Evolutionary conservation across 1,140 invertebrate genomes (phyloP), one percentile per base, ranked within the genome.

Genomic region (Anthonomus grandis): DNA sequence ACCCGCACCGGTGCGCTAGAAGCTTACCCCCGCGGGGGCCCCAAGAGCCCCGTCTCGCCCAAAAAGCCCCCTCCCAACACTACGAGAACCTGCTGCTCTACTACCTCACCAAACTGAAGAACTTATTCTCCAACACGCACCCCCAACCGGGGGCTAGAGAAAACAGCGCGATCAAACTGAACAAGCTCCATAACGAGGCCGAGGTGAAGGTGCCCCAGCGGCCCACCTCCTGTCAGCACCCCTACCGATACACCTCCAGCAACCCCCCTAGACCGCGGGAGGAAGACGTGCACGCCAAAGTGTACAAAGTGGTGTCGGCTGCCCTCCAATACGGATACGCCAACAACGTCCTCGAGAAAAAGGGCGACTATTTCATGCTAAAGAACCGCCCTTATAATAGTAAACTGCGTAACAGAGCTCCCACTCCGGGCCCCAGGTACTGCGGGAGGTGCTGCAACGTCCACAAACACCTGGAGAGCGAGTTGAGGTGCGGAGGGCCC

Each of bases 31-130:
- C n/a, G n/a, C n/a, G n/a, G n/a, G n/a, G n/a, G n/a, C n/a, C n/a
- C n/a, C n/a, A n/a, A n/a, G n/a, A n/a, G 8, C 8, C n/a, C 51
- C 8, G 47, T 36, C 18, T 12, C n/a, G 2, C 18, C 3, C 8
- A 45, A 45, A 0, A 12, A 10, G 24, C 31, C 25, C n/a, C 36
- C 15, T 45, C 53, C 2, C 18, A 62, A 48, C 58, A 46, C 19
- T 55, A 59, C 37, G 57, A 59, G 25, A 56, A 57, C 27, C 44
- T 59, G 4, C 25, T 63, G 24, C 15, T 59, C 13, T 57, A 51
- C 17, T 59, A 63, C 22, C 39, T 63, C 4, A 59, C 34, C 31
- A 63, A 63, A 37, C 25, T 63, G n/a, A 63, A 52, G 36, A 47
- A 44, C 13, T 21, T 59, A 10, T 63, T 63, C 21, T 41, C 57